Percentiles rank a stretch among this genome's conserved stretches.
phyloP scores from a whole-genome alignment of 1,140 invertebrate genomes.

The Daktulosphaira vitifoliae region DNA sequence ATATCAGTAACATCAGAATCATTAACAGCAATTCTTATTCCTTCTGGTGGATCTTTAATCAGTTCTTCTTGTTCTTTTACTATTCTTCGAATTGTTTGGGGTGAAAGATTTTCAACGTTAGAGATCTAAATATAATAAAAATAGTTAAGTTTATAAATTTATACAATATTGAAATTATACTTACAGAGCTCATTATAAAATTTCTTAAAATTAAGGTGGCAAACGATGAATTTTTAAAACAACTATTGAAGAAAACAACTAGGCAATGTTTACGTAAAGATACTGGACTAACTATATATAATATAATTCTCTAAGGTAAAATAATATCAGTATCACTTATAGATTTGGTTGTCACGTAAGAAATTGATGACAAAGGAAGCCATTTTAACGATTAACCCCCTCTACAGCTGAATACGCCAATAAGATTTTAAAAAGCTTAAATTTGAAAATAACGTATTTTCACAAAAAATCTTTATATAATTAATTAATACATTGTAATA shows the following conservation, averaged over 20 bases:
- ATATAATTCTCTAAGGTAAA: background rate
- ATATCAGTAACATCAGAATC: constrained; percentile 88
- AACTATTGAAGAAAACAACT: too few species aligned
- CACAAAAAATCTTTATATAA: too few species aligned
- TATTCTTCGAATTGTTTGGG: constrained; percentile 79
- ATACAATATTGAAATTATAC: background rate
- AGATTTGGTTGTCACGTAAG: constrained; percentile 5
- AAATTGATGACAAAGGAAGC: constrained; percentile 12
- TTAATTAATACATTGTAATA: too few species aligned
- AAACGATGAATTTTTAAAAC: too few species aligned
- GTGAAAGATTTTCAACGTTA: constrained; percentile 87
- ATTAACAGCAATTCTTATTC: constrained; percentile 76
- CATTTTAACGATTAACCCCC: constrained; percentile 22
- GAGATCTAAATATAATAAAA: constrained; percentile 55
- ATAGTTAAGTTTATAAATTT: background rate
- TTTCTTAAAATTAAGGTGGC: too few species aligned
- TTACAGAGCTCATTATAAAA: constrained; percentile 30
- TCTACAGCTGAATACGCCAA: background rate
- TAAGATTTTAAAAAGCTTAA: background rate
- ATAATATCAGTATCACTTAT: background rate
- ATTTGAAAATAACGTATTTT: constrained; percentile 21
- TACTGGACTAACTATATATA: background rate
- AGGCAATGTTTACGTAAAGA: background rate
- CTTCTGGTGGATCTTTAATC: constrained; percentile 69
- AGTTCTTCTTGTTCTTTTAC: constrained; percentile 74